Base-by-base conservation (phyloP, 2,888 invertebrate genomes). In the Alviniconcha strummeri region DNA sequence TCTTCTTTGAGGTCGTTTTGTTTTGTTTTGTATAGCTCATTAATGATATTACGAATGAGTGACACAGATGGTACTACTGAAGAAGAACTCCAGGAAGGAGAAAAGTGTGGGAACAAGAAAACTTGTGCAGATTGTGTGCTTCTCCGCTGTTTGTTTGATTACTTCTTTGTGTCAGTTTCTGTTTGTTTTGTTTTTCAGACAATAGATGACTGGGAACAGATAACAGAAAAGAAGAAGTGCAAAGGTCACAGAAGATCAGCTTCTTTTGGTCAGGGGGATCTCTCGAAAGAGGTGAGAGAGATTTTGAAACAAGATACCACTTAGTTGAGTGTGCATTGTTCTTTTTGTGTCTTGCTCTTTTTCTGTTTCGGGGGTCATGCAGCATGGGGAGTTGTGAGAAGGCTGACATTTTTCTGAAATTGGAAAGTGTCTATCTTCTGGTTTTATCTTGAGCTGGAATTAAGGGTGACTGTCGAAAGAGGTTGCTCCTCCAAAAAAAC, bases 121-220 rank as follows among this genome's bases (percentile, higher is more conserved):
- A 36, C 36, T 36, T 36, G 36, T 36, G 3, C 36, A 36, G 36
- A 36, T 36, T 36, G 36, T 36, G 36, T 36, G 36, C 36, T 36
- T 36, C 1, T 36, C 36, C 36, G 36, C 36, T 36, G 36, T 36
- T 36, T 36, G 36, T 36, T 36, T 36, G 36, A 36, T 36, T 36
- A 36, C 36, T 36, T 36, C 36, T 36, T 36, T 36, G 36, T 36
- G 36, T 36, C 36, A 36, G 36, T 36, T 36, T 36, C 36, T 36
- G 36, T 36, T 36, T 36, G 36, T 36, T 36, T 19, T 81, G 13
- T 72, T 4, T 84, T 82, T 56, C 83, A 90, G 89, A 89, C 93
- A 54, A 90, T 97, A 89, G 96, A 97, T 86, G 96, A 96, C 90
- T 95, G 95, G 94, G 94, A 90, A 85, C 69, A 57, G 81, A 86